Evolutionary conservation across 92 coral and sea anemone species (phyloP).

Genomic region (Umimayanthus kanabou): DNA sequence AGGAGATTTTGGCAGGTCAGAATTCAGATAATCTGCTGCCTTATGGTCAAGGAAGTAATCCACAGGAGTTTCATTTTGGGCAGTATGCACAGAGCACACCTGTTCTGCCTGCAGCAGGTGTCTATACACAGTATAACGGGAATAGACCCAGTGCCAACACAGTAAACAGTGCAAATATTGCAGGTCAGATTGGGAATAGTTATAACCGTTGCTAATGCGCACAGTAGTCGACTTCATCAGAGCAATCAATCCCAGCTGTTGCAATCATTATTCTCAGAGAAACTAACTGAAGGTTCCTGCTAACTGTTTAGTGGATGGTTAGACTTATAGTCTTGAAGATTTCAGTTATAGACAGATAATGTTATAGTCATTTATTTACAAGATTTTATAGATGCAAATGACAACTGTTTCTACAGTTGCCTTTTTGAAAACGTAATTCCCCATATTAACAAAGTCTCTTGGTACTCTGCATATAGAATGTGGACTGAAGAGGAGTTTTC

Average conservation of each 20-base stretch:
- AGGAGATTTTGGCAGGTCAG: conserved; percentile 14
- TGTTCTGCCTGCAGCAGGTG: background rate
- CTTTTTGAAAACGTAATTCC: background rate
- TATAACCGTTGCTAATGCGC: background rate
- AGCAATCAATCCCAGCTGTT: conserved; percentile 19
- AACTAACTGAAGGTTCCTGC: background rate
- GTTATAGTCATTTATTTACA: background rate
- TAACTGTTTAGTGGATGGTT: background rate
- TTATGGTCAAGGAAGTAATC: background rate
- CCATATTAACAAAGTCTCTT: background rate
- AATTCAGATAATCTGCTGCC: background rate
- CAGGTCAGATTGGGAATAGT: conserved; percentile 9
- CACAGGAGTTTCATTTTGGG: background rate
- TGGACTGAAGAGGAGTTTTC: background rate
- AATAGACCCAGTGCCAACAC: background rate
- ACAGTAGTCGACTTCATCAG: background rate
- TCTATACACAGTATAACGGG: background rate
- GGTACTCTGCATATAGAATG: background rate
- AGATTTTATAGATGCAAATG: background rate
- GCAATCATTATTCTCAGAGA: conserved; percentile 16
- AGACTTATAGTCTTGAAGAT: background rate
- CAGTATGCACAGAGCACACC: background rate
- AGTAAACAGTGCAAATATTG: background rate
- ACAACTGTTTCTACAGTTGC: background rate
- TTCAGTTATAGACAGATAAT: background rate